Conservation (phyloP, 1,140 invertebrate genomes). For the Lasaia peninsularis region DNA sequence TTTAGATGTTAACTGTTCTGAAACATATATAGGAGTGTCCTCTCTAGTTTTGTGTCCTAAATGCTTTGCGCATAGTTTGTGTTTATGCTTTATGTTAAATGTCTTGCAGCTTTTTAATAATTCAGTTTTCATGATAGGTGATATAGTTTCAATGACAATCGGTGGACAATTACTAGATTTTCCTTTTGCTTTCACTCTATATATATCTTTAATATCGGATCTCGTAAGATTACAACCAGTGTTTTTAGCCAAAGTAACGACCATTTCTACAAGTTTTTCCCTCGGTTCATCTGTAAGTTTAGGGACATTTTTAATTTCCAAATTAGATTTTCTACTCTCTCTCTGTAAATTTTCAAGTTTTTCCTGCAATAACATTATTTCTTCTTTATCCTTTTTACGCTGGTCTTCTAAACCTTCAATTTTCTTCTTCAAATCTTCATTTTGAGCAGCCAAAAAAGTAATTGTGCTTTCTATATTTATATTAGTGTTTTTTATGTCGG, state of each 20-base stretch:
- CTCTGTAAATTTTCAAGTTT: conserved; percentile 1
- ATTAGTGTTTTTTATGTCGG: conserved; percentile 4
- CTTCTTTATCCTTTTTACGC: background rate
- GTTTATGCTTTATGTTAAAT: no score
- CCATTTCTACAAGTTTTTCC: background rate
- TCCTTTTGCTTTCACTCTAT: background rate
- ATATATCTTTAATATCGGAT: background rate
- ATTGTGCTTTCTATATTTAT: background rate
- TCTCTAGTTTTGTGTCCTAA: background rate
- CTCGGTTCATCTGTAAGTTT: conserved; percentile 3
- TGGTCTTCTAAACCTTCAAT: background rate
- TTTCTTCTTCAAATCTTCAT: conserved; percentile 5
- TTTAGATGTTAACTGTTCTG: background rate
- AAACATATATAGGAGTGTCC: background rate
- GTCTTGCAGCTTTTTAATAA: background rate
- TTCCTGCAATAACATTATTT: background rate
- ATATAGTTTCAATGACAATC: background rate
- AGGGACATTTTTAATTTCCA: conserved; percentile 10
- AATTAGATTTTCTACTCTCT: background rate
- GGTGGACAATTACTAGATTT: background rate
- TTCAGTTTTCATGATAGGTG: background rate
- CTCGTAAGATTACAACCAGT: background rate
- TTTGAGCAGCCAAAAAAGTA: background rate
- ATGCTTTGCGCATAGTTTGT: no score
- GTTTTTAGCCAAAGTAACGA: background rate